Base-by-base conservation (phyloP, 1,140 invertebrate species). In the Ctenoplectra terminalis region DNA sequence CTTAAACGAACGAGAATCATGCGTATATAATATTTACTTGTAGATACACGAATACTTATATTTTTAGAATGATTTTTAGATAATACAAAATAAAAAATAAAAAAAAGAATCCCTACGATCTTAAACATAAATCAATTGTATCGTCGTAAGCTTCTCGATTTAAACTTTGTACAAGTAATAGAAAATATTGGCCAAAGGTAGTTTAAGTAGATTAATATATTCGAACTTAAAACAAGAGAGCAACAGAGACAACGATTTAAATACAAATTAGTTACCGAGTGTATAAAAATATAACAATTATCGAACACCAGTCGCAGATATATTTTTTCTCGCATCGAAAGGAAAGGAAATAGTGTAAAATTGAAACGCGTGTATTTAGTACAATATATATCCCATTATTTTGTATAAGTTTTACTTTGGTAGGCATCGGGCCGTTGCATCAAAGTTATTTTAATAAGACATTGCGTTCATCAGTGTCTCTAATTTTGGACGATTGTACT, bases 381-480 rank as follows among this genome's bases (percentile, higher is more conserved):
- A 5, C 31, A 46, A 69, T 54, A 40, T 54, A 64, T 67, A 40
- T 52, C 20, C 4, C 37, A 37, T 50, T 20, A n/a, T 37, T 82
- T 71, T 37, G 81, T 83, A 83, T 83, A 71, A 79, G 85, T 85
- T 87, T 87, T 85, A 82, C 52, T 86, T 87, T 66, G 84, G 56
- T 83, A 78, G 84, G 85, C 80, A 83, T 83, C 20, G 54, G 84
- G 85, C 72, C 71, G 13, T 74, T 66, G 34, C 71, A 58, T 50
- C 64, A 63, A 70, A 48, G 54, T 71, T 74, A 77, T 54, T 72
- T 85, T 83, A 72, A 70, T 76, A 86, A 86, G 84, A 87, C 84
- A 87, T 83, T 83, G 84, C 72, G 64, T 80, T 72, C 37, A 84
- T 81, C 84, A 72, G 52, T 87, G 85, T 87, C 84, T 87, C 81